Percentiles rank a stretch among this genome's conserved stretches.
These are phyloP conservation scores for Dicaeum eximium DNA, from an alignment of 2,113 vertebrate genomes.

Conservation along the genomic window DNA sequence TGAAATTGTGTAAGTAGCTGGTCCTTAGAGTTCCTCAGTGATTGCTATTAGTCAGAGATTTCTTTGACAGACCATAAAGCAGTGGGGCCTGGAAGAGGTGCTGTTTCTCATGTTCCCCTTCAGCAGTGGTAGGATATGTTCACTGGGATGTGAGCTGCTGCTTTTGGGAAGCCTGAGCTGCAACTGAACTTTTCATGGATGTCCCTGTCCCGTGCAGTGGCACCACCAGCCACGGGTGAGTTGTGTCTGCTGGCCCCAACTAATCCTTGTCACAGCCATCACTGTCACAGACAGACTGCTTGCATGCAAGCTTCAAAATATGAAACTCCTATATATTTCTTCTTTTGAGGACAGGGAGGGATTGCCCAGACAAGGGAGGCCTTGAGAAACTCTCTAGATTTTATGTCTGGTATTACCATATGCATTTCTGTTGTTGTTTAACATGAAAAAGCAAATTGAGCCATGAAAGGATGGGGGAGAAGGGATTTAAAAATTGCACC, in stretches of 20 bases:
- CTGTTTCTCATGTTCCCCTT: neutral
- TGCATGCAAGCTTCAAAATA: neutral
- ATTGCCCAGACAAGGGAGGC: neutral
- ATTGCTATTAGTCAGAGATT: neutral
- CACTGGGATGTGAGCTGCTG: neutral
- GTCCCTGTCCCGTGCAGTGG: neutral
- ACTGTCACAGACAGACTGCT: neutral
- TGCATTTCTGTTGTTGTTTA: neutral
- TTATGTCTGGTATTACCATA: neutral
- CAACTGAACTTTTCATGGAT: fast-evolving
- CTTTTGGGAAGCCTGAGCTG: neutral
- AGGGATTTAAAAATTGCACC: neutral
- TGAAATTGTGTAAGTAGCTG: neutral
- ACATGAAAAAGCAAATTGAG: neutral
- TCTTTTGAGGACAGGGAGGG: neutral
- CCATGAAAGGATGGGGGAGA: neutral
- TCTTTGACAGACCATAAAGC: neutral
- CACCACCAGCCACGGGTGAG: neutral
- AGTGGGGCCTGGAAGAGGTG: neutral
- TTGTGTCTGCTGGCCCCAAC: neutral
- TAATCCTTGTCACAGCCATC: neutral
- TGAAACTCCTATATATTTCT: neutral
- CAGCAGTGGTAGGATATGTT: neutral
- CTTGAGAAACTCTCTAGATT: neutral
- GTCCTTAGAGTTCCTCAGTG: neutral